These are phyloP conservation scores for Cryptus viduatorius DNA, from an alignment of 2,888 invertebrate genomes.

Conservation along the genomic window DNA sequence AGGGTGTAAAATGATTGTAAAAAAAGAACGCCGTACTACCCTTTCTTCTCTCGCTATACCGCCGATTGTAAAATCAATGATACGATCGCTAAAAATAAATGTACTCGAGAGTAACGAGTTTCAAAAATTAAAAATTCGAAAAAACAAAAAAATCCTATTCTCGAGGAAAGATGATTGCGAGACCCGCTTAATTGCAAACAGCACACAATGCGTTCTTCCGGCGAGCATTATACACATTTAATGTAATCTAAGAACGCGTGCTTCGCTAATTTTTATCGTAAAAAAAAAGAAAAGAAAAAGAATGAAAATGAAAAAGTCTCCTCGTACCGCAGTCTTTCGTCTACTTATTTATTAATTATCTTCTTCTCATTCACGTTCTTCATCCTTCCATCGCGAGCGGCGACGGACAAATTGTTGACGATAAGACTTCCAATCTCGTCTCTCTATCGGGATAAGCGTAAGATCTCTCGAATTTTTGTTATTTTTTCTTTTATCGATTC, in stretches of 20 bases:
- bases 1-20: not conserved
- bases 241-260: conserved; percentile 63
- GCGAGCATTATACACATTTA: conserved; percentile 57
- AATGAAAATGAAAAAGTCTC: not conserved
- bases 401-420: not conserved
- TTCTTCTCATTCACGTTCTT: conserved; percentile 65
- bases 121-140: conserved; percentile 18
- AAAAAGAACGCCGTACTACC: not conserved
- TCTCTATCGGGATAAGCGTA: not conserved
- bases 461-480: conserved; percentile 3
- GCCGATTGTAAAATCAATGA: not conserved
- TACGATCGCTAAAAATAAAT: not conserved
- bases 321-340: conserved; percentile 50
- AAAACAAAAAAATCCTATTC: not conserved
- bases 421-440: conserved; percentile 39
- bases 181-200: conserved; percentile 58
- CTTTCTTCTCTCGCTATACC: conserved; percentile 22
- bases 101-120: conserved; percentile 50
- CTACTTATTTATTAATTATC: conserved; percentile 20
- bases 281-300: conserved; percentile 41
- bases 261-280: conserved; percentile 74
- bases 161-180: conserved; percentile 23
- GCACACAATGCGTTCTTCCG: conserved; percentile 66
- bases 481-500: conserved; percentile 3
- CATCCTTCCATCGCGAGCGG: conserved; percentile 14